phyloP scores from a whole-genome alignment of 2,797 vertebrate genomes.

The Schizopygopsis malacanthus region DNA sequence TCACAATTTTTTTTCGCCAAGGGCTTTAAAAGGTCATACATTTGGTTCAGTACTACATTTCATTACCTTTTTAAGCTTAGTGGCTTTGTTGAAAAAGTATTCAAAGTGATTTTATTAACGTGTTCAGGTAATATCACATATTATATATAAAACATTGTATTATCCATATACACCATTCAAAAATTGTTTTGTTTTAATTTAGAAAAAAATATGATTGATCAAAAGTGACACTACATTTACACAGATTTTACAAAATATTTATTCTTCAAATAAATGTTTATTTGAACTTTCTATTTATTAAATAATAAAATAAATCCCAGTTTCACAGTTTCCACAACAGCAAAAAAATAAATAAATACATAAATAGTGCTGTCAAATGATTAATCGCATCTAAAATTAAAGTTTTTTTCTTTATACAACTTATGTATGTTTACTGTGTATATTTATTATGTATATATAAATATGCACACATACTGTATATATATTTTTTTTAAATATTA shows the following conservation, averaged over 20 bases:
- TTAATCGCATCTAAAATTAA: too few relatives aligned
- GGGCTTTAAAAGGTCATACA: slow-evolving; percentile 6
- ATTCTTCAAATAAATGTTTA: neutral
- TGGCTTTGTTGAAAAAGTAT: neutral
- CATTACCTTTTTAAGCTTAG: neutral
- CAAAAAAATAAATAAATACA: neutral
- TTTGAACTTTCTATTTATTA: neutral
- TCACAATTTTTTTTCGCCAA: neutral
- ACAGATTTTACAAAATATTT: neutral
- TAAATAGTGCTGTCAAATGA: neutral
- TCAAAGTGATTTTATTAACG: neutral
- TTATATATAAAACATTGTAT: neutral
- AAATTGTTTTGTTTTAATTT: too few relatives aligned
- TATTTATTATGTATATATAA: too few relatives aligned
- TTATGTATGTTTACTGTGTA: too few relatives aligned
- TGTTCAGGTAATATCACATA: neutral
- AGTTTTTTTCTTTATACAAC: too few relatives aligned
- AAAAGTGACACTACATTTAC: neutral
- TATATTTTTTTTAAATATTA: too few relatives aligned
- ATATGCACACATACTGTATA: too few relatives aligned
- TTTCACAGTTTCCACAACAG: too few relatives aligned
- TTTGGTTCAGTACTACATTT: neutral
- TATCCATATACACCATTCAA: neutral
- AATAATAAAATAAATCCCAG: neutral
- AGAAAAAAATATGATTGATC: neutral